These are phyloP conservation scores for Scomber scombrus DNA, from an alignment of 2,113 vertebrate genomes.

Conservation along the genomic window DNA sequence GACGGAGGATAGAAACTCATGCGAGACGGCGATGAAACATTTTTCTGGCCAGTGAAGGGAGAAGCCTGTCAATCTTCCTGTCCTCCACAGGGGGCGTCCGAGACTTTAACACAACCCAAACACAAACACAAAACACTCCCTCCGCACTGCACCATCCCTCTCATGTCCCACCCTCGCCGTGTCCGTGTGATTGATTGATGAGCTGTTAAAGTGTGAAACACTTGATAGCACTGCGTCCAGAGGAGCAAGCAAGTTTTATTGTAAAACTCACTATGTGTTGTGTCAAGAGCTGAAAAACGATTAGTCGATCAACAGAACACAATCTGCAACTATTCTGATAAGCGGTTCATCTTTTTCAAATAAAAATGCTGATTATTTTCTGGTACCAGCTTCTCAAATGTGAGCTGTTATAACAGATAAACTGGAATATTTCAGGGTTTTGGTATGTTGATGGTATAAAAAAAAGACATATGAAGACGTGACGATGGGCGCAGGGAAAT, in stretches of 20 bases:
- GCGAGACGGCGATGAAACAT: constrained; percentile 29
- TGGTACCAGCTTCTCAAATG: constrained; percentile 7
- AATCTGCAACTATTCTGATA: not conserved
- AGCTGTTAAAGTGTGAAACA: constrained; percentile 46
- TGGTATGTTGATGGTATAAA: not conserved
- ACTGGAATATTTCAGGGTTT: constrained; percentile 4
- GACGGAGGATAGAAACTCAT: constrained; percentile 9
- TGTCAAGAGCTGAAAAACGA: not conserved
- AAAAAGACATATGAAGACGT: not conserved
- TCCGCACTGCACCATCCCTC: constrained; percentile 5
- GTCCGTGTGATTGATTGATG: constrained; percentile 25
- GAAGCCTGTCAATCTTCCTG: constrained; percentile 26
- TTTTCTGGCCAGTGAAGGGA: constrained; percentile 35
- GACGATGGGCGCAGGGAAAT: not conserved
- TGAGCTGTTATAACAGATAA: not conserved
- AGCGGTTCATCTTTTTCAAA: not conserved
- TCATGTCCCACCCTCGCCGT: not conserved
- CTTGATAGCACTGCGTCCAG: constrained; percentile 23
- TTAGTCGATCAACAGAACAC: not conserved
- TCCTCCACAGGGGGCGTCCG: constrained; percentile 35
- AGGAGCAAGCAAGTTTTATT: constrained; percentile 3
- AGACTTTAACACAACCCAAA: constrained; percentile 27
- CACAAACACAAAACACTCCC: constrained; percentile 43
- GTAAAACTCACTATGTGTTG: not conserved
- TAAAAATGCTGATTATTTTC: constrained; percentile 9